phyloP scores from a whole-genome alignment of 2,797 vertebrate species.

The Taeniopygia guttata region DNA sequence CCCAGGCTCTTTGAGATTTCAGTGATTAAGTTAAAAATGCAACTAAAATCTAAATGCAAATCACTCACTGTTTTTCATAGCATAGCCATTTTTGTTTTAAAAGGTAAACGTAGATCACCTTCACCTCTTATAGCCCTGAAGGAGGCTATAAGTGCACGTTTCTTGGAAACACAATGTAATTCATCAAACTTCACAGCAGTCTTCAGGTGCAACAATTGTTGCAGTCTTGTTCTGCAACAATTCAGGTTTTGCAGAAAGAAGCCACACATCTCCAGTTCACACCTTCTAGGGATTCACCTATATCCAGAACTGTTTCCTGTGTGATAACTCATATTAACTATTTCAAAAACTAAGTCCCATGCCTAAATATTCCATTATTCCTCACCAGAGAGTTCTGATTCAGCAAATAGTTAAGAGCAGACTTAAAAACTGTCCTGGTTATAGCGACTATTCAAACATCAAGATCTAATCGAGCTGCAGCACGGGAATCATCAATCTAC shows the following conservation, averaged over 20 bases:
- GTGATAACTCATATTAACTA: fast-evolving
- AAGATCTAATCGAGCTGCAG: fast-evolving
- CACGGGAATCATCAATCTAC: fast-evolving
- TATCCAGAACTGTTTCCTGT: background rate
- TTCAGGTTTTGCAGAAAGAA: background rate
- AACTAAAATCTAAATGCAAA: background rate
- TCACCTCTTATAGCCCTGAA: background rate
- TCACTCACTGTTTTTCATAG: background rate
- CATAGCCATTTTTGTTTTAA: background rate
- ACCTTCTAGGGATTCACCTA: background rate
- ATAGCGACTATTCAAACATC: background rate
- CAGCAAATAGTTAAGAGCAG: background rate
- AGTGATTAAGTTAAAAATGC: background rate
- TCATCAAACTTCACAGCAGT: background rate
- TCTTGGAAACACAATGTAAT: background rate
- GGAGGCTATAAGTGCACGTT: background rate
- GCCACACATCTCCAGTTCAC: background rate
- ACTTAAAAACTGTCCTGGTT: background rate
- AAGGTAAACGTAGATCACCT: background rate
- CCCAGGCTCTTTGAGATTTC: background rate
- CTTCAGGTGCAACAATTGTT: background rate
- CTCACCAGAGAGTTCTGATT: background rate
- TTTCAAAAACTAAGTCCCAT: background rate
- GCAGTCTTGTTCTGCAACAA: background rate
- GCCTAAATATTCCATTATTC: background rate